Percentiles rank a stretch among this genome's conserved stretches.
Evolutionary conservation across 2,888 invertebrate genomes (phyloP).

Genomic region (Cephus runcator): DNA sequence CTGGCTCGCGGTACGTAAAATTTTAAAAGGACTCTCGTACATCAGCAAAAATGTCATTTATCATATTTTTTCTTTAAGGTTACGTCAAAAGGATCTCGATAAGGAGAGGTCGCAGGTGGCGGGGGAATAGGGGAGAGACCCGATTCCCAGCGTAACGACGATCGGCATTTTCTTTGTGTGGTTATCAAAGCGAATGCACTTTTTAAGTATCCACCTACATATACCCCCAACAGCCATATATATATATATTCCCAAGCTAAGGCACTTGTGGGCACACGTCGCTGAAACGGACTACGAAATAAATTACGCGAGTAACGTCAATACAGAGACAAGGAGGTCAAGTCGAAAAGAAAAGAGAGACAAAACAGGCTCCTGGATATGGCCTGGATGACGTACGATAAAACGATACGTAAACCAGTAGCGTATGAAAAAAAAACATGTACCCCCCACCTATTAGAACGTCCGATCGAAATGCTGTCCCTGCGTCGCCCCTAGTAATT

Average conservation of each 20-base stretch:
- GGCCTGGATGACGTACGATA: background rate
- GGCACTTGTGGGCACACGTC: background rate
- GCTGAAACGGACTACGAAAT: background rate
- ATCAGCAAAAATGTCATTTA: background rate
- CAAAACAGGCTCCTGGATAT: background rate
- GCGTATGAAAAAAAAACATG: background rate
- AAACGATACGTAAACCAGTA: background rate
- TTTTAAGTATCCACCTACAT: background rate
- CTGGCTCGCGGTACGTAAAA: background rate
- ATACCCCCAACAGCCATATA: accelerated
- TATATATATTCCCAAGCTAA: background rate
- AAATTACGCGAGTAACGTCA: background rate
- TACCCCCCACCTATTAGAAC: background rate
- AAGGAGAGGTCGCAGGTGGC: background rate
- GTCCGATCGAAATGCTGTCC: background rate
- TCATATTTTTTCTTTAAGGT: background rate
- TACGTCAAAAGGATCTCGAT: background rate
- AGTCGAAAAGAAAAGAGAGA: background rate
- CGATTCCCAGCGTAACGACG: background rate
- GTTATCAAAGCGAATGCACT: background rate
- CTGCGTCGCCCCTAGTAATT: background rate
- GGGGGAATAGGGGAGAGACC: background rate
- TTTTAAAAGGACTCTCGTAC: background rate
- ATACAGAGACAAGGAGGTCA: background rate
- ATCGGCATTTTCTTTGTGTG: background rate